Evolutionary conservation across 1,140 invertebrate species (phyloP).

Genomic region (Pinna nobilis): DNA sequence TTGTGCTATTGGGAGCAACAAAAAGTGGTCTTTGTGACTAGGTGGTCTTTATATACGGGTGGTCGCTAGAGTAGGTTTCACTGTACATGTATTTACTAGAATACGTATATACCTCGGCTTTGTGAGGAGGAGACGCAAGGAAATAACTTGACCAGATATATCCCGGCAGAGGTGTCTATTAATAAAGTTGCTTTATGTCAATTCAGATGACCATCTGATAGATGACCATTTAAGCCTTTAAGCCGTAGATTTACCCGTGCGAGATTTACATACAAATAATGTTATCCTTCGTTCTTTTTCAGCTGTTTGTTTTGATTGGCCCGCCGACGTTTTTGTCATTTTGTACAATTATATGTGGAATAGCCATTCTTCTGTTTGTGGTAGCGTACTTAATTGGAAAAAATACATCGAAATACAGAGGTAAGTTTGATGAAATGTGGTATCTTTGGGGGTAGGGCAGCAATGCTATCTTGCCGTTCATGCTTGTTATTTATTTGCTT

Average conservation of each 20-base stretch:
- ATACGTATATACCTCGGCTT: neutral
- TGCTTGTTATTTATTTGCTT: too few species aligned
- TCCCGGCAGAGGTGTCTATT: neutral
- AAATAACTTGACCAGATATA: neutral
- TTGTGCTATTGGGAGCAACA: too few species aligned
- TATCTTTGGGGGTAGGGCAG: too few species aligned
- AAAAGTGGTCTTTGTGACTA: too few species aligned
- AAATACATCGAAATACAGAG: constrained; percentile 69
- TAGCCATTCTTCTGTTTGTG: constrained; percentile 69
- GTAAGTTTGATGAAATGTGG: constrained; percentile 66
- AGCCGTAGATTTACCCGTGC: neutral
- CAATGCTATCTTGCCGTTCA: too few species aligned
- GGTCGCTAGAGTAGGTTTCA: too few species aligned
- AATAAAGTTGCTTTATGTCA: neutral
- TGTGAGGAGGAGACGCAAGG: neutral
- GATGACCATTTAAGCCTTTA: neutral
- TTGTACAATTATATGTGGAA: constrained; percentile 68
- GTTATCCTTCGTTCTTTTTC: constrained; percentile 33
- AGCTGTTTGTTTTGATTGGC: constrained; percentile 71
- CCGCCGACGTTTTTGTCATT: constrained; percentile 73
- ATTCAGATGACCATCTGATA: neutral
- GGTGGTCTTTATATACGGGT: too few species aligned
- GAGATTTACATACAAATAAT: neutral
- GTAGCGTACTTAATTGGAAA: constrained; percentile 67
- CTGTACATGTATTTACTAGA: too few species aligned